These are phyloP conservation scores for Poeciliopsis occidentalis DNA, from an alignment of 2,113 vertebrate genomes.

Conservation along the genomic window DNA sequence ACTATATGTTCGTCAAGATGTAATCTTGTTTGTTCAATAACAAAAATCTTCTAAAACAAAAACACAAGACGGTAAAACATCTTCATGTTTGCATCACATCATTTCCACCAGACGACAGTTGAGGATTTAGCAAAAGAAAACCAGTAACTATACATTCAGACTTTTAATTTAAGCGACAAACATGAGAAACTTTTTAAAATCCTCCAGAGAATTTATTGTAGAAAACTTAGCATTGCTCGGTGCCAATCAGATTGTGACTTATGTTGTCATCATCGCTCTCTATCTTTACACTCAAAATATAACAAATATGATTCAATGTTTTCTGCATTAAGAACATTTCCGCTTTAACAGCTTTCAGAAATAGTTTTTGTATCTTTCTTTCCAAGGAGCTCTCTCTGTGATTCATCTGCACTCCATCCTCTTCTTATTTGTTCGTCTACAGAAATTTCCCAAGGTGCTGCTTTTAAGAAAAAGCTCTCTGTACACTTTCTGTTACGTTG, in stretches of 20 bases:
- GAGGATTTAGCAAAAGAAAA: neutral
- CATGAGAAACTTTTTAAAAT: neutral
- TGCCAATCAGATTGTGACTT: conserved; percentile 27
- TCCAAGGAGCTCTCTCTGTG: conserved; percentile 47
- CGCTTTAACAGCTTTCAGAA: neutral
- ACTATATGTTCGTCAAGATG: neutral
- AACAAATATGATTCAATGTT: conserved; percentile 42
- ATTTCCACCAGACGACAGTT: neutral
- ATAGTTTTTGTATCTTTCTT: conserved; percentile 8
- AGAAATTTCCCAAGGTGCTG: neutral
- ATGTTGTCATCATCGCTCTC: neutral
- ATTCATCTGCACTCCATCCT: neutral
- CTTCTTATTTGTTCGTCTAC: neutral
- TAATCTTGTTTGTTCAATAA: neutral
- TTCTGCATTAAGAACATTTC: neutral
- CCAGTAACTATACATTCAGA: neutral
- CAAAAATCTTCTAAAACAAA: neutral
- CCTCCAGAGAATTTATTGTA: conserved; percentile 38
- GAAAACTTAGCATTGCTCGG: conserved; percentile 46
- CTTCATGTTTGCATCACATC: neutral
- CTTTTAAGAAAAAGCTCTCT: neutral
- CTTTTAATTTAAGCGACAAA: neutral
- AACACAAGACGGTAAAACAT: neutral
- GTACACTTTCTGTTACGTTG: neutral
- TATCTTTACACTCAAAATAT: conserved; percentile 14